Conservation (phyloP, 2,888 invertebrate genomes). For the Pterostichus niger region DNA sequence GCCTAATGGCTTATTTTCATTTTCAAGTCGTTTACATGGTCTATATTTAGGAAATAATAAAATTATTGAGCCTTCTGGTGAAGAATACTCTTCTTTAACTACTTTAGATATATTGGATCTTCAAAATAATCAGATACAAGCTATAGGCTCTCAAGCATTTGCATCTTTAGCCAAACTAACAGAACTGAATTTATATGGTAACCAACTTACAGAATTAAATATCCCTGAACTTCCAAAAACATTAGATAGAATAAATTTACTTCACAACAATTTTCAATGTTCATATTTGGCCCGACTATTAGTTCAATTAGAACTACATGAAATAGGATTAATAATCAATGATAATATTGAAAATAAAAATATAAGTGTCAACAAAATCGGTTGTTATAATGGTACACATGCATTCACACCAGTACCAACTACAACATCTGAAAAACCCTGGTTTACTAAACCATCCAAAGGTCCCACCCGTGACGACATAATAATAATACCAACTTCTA, state of each 20-base stretch:
- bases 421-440: slow-evolving; percentile 9
- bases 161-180: slow-evolving; percentile 53
- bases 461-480: background rate
- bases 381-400: slow-evolving; percentile 45
- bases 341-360: background rate
- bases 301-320: background rate
- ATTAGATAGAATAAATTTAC: slow-evolving; percentile 18
- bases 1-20: slow-evolving; percentile 67
- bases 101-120: slow-evolving; percentile 69
- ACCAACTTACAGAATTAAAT: slow-evolving; percentile 39
- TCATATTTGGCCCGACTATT: background rate
- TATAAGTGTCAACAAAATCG: background rate
- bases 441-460: background rate
- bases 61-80: slow-evolving; percentile 64
- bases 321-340: slow-evolving; percentile 7
- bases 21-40: slow-evolving; percentile 64
- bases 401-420: background rate
- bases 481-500: slow-evolving; percentile 17
- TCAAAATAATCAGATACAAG: slow-evolving; percentile 68
- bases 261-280: slow-evolving; percentile 46
- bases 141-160: slow-evolving; percentile 67
- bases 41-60: slow-evolving; percentile 69
- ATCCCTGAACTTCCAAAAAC: slow-evolving; percentile 64
- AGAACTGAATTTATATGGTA: slow-evolving; percentile 26
- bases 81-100: slow-evolving; percentile 68